Conservation (phyloP, 2,888 invertebrate species). For the Camponotus fellah region DNA sequence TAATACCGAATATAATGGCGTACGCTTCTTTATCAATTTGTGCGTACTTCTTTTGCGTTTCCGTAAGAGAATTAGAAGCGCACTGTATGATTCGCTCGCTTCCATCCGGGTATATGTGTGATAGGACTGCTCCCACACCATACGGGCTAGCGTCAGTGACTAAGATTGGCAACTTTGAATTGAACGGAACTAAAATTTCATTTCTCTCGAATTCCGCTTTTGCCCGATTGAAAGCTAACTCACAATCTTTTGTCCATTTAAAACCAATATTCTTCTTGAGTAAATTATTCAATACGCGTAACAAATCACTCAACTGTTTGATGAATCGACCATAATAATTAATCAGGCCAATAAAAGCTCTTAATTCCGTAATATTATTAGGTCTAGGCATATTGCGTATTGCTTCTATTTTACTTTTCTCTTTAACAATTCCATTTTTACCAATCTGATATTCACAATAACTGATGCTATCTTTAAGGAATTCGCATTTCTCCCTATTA, state of each 20-base stretch:
- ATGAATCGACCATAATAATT: too few species aligned
- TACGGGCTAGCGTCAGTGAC: too few species aligned
- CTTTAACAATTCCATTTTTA: too few species aligned
- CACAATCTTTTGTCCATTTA: not conserved
- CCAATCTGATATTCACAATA: too few species aligned
- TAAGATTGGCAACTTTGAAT: too few species aligned
- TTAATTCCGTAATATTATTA: not conserved
- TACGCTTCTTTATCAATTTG: not conserved
- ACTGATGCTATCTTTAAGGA: too few species aligned
- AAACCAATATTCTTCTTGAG: not conserved
- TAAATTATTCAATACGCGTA: too few species aligned
- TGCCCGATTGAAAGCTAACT: not conserved
- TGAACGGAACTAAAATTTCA: not conserved
- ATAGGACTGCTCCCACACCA: not conserved
- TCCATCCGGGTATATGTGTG: not conserved
- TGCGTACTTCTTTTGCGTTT: not conserved
- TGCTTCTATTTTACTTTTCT: not conserved
- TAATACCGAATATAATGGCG: not conserved
- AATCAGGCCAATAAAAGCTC: not conserved
- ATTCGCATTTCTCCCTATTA: too few species aligned
- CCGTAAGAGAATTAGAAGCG: not conserved
- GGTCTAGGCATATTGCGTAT: not conserved
- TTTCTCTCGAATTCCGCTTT: not conserved
- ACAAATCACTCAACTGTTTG: too few species aligned
- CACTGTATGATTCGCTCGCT: not conserved